A percentile compares a stretch with the other conserved stretches of the same genome.
Conservation (phyloP, 2,113 vertebrate genomes). For the Bucco capensis region DNA sequence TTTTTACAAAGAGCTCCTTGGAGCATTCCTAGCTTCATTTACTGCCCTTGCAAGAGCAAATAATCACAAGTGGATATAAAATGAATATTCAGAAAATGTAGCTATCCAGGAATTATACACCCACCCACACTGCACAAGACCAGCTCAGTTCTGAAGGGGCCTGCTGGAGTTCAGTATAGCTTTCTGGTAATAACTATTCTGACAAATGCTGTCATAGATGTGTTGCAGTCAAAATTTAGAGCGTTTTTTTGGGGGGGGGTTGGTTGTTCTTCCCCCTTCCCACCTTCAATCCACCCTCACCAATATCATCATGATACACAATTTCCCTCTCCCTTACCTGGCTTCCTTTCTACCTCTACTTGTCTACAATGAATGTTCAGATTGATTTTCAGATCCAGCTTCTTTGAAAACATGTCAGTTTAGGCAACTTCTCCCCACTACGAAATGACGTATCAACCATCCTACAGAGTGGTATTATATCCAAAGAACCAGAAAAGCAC, state of each 20-base stretch:
- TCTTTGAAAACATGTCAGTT: not conserved
- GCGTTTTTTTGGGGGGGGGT: not conserved
- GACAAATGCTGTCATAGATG: not conserved
- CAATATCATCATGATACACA: not conserved
- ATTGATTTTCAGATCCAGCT: not conserved
- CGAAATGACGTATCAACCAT: not conserved
- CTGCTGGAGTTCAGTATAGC: not conserved
- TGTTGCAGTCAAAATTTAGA: not conserved
- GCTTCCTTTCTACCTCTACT: not conserved
- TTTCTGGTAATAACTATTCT: not conserved
- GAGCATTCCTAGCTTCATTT: not conserved
- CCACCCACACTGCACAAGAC: not conserved
- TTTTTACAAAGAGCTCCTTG: not conserved
- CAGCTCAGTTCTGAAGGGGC: not conserved
- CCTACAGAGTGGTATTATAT: not conserved
- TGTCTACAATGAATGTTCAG: not conserved
- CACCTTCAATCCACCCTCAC: not conserved
- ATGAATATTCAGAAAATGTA: not conserved
- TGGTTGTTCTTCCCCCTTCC: not conserved
- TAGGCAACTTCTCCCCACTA: not conserved
- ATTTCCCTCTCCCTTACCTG: not conserved
- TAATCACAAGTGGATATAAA: not conserved
- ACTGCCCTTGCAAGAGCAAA: not conserved
- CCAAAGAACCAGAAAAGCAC: not conserved
- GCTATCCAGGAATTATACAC: not conserved